These are phyloP conservation scores for Gnathonemus longibarbis DNA, from an alignment of 2,113 vertebrate species.

Conservation along the genomic window DNA sequence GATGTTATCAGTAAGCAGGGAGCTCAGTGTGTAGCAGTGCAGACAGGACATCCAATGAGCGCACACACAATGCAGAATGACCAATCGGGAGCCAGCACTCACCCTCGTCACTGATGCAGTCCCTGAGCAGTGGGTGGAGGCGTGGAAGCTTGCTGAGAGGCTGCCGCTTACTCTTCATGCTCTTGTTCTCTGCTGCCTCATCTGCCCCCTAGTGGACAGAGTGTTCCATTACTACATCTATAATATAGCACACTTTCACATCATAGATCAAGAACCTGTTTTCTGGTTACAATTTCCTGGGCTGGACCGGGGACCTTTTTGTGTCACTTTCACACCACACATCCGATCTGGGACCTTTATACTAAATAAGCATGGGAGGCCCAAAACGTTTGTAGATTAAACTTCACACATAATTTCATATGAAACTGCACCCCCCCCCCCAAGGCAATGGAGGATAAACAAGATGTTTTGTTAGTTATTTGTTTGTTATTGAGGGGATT, in stretches of 20 bases:
- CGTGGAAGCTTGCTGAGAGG: slow-evolving; percentile 78
- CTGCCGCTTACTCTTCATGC: slow-evolving; percentile 76
- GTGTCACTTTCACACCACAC: not conserved
- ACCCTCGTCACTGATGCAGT: slow-evolving; percentile 85
- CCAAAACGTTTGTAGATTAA: not conserved
- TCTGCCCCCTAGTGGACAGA: slow-evolving; percentile 61
- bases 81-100: slow-evolving; percentile 15
- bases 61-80: not conserved
- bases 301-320: not conserved
- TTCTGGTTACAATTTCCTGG: not conserved
- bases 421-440: not conserved
- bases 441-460: not conserved
- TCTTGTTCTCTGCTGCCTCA: slow-evolving; percentile 67
- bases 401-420: not conserved
- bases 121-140: slow-evolving; percentile 81
- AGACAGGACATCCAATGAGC: not conserved
- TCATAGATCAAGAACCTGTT: not conserved
- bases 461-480: not conserved
- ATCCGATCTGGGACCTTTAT: not conserved
- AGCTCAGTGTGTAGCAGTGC: not conserved
- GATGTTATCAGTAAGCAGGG: not conserved
- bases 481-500: not conserved
- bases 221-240: not conserved
- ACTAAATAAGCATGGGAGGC: not conserved
- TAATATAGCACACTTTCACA: not conserved